These are phyloP conservation scores for Malurus alboscapulatus DNA, from an alignment of 2,113 vertebrate species.

Conservation along the genomic window DNA sequence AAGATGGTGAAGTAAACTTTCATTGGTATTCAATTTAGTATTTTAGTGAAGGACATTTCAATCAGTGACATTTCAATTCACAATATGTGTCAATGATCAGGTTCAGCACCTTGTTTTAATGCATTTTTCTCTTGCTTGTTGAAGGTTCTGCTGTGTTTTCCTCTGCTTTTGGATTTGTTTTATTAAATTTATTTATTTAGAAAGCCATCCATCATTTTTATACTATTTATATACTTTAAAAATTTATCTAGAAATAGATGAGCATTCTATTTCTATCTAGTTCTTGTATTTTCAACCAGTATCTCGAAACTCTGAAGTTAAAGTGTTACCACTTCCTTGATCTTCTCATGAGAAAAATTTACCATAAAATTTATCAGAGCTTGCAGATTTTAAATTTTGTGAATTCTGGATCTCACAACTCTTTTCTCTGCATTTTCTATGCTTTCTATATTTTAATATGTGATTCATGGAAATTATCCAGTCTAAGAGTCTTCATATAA, in stretches of 20 bases:
- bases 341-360: neutral
- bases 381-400: neutral
- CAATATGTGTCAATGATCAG: neutral
- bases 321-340: neutral
- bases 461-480: neutral
- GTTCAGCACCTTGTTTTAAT: slow-evolving; percentile 28
- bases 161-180: neutral
- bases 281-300: neutral
- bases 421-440: neutral
- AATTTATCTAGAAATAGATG: neutral
- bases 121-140: neutral
- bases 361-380: neutral
- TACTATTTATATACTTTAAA: neutral
- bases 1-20: slow-evolving; percentile 37
- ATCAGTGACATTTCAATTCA: slow-evolving; percentile 49
- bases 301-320: neutral
- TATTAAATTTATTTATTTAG: neutral
- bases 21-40: slow-evolving; percentile 21
- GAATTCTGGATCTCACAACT: neutral
- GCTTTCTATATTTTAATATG: neutral
- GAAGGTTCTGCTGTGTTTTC: neutral
- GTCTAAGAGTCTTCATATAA: neutral
- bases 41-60: neutral
- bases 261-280: neutral
- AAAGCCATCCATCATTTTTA: neutral